Conservation (phyloP, 2,797 vertebrate genomes). For the Kryptopterus vitreolus region DNA sequence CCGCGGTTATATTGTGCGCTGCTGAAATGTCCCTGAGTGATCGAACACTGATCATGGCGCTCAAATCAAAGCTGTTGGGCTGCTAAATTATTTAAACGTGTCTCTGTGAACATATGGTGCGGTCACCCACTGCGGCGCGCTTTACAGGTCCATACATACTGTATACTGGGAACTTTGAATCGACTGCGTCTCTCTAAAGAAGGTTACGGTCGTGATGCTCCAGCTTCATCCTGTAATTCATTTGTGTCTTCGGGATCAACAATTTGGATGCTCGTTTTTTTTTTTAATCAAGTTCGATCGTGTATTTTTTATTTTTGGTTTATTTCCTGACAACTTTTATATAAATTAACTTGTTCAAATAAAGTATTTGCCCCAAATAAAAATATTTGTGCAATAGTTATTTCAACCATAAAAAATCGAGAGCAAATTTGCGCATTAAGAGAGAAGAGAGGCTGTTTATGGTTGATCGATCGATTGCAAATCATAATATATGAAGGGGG, state of each 20-base stretch:
- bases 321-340: neutral
- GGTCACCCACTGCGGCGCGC: slow-evolving; percentile 30
- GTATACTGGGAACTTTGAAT: slow-evolving; percentile 7
- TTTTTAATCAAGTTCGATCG: neutral
- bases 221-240: neutral
- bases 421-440: neutral
- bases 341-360: neutral
- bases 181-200: neutral
- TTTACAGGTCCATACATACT: slow-evolving; percentile 9
- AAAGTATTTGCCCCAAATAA: neutral
- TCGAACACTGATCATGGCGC: slow-evolving; percentile 47
- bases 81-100: slow-evolving; percentile 49
- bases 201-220: neutral
- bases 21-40: slow-evolving; percentile 33
- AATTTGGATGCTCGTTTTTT: too few species aligned
- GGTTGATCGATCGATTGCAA: slow-evolving; percentile 18
- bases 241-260: neutral
- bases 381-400: neutral
- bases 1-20: neutral
- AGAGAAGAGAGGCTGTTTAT: slow-evolving; percentile 1
- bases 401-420: neutral
- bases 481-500: neutral
- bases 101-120: slow-evolving; percentile 44
- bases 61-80: slow-evolving; percentile 48
- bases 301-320: neutral